Evolutionary conservation across 1,140 invertebrate genomes (phyloP).

Genomic region (Temnothorax curvispinosus): DNA sequence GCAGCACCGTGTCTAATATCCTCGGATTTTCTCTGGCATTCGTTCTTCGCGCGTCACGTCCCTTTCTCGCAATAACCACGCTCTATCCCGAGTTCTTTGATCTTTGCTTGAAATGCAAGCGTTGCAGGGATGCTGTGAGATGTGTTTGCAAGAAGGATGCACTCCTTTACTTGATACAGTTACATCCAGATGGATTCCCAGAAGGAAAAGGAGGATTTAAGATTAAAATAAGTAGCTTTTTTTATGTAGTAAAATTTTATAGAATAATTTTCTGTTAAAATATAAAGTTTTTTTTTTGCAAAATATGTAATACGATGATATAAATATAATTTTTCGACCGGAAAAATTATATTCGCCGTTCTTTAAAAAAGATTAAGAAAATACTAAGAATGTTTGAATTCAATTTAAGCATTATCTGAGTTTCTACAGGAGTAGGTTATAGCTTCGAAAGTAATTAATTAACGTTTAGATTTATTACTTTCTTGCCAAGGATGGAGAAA

Average conservation of each 20-base stretch:
- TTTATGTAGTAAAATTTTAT: neutral
- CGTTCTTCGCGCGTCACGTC: slow-evolving; percentile 31
- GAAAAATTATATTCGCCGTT: neutral
- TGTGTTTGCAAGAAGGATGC: neutral
- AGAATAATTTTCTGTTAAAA: neutral
- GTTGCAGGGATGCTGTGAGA: neutral
- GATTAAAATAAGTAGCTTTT: neutral
- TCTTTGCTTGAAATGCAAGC: slow-evolving; percentile 17
- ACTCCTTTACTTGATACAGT: neutral
- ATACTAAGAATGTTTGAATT: neutral
- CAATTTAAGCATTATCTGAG: neutral
- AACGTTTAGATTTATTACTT: slow-evolving; percentile 1
- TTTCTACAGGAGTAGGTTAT: neutral
- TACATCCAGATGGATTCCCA: neutral
- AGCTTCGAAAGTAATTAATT: slow-evolving; percentile 17
- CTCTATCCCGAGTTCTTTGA: slow-evolving; percentile 43
- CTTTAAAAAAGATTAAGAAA: neutral
- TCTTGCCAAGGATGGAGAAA: neutral
- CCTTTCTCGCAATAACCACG: slow-evolving; percentile 18
- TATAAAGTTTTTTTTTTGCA: neutral
- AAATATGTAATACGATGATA: neutral
- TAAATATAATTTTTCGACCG: neutral
- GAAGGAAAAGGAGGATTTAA: neutral
- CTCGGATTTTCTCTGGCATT: slow-evolving; percentile 25
- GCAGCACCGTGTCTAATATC: slow-evolving; percentile 30